Base-by-base conservation (phyloP, 2,797 vertebrate genomes). In the Numenius phaeopus region DNA sequence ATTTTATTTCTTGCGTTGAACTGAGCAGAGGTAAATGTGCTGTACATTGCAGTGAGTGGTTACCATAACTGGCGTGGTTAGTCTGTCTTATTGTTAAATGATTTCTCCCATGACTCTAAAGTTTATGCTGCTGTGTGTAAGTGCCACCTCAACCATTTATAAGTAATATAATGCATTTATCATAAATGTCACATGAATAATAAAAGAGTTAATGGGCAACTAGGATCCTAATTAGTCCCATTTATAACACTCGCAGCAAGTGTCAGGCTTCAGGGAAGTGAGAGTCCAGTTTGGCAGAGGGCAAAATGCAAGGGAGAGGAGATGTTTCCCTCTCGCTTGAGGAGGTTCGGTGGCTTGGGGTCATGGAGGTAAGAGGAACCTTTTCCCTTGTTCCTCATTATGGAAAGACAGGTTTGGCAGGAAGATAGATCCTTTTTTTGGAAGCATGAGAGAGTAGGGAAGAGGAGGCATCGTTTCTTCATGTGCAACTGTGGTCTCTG, bases 141-240 rank as follows among this genome's bases (percentile, higher is more conserved):
- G 91, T 82, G 85, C 94, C 94, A 88, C 91, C 94, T 96, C 90
- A 70, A 70, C 80, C 85, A 27, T 76, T 89, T 94, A 39, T 76
- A 83, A 86, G 57, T 65, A 83, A 75, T 76, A 62, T 17, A 49
- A 77, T 21, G 47, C 85, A 86, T 94, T 94, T 90, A 76, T 97
- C 87, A 89, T 40, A 93, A 95, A 84, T 79, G 95, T 79, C 95
- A 88, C 82, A 70, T 88, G 83, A 86, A 90, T 95, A 95, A 96
- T 90, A 90, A 86, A 94, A 50, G 70, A 95, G 89, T 90, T 86
- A 82, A 86, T 64, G 95, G 89, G 77, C 70, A 83, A 40, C 76
- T 52, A 82, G 75, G 37, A 61, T 87, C 64, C 52, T 95, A 91
- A 94, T 94, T 75, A 92, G 29, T 16, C 59, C 71, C 80, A 85